Base-by-base conservation (phyloP, 2,888 invertebrate genomes). In the Hyppa rectilinea region DNA sequence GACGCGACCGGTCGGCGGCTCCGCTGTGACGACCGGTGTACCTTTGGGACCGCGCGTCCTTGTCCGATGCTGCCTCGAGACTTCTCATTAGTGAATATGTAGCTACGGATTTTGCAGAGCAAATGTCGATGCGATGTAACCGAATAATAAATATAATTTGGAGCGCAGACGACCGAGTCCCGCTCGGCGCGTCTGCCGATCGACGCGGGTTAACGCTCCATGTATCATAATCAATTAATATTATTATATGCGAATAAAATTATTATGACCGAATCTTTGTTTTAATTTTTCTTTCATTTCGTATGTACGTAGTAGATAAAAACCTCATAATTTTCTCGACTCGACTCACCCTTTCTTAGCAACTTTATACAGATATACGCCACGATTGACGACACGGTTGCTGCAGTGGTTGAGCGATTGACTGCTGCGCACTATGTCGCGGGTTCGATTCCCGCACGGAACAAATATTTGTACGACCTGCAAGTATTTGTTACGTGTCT, bases 221-320 rank as follows among this genome's bases (percentile, higher is more conserved):
- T 95, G 95, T 95, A 96, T 95, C 95, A 95, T 96, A 95, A 95
- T 95, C 95, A 95, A 94, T 94, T 94, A 95, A 94, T 94, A 95
- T 94, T 93, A 94, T 95, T 93, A 94, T 95, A 95, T 95, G 95
- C 95, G 93, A 95, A 94, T 96, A 95, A 95, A 96, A 95, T 91
- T 94, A 95, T 94, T 92, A 95, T 95, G 95, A 95, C 94, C 90
- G 91, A 93, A 36, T 34, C 6, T 61, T 40, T 75, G 62, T 58
- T 75, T 88, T 87, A 85, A 79, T 78, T 49, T 50, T 47, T n/a
- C 17, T 40, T 47, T n/a, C 31, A 9, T 34, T 23, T 49, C 26
- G 5, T 63, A 17, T 1, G 5, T 38, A n/a, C n/a, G n/a, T n/a
- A n/a, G n/a, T n/a, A n/a, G n/a, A n/a, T n/a, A n/a, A n/a, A n/a